phyloP scores from a whole-genome alignment of 2,113 vertebrate species.

The Austrofundulus limnaeus region DNA sequence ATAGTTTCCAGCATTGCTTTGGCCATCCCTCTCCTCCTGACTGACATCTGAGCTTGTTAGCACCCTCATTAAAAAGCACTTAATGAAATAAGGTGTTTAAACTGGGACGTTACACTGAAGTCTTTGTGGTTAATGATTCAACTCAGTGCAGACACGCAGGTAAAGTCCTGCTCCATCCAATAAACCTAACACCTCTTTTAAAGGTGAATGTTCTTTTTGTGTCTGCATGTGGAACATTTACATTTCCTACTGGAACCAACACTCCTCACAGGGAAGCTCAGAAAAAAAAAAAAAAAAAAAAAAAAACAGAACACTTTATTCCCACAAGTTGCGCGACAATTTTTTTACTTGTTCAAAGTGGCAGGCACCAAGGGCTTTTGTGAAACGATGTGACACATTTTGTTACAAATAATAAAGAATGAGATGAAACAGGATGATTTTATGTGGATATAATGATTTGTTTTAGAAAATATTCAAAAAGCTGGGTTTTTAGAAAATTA shows the following conservation, averaged over 20 bases:
- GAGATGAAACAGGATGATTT: neutral
- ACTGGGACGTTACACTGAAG: conserved; percentile 62
- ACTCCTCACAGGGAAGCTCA: conserved; percentile 23
- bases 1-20: conserved; percentile 49
- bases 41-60: conserved; percentile 69
- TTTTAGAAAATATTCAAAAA: too few species aligned
- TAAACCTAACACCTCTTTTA: conserved; percentile 67
- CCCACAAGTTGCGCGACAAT: conserved; percentile 36
- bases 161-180: conserved; percentile 68
- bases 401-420: conserved; percentile 10
- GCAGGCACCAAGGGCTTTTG: conserved; percentile 23
- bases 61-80: conserved; percentile 69
- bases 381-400: conserved; percentile 20
- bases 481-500: too few species aligned
- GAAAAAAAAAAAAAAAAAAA: too few species aligned
- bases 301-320: too few species aligned
- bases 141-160: conserved; percentile 46
- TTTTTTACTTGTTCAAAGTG: conserved; percentile 53
- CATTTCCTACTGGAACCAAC: conserved; percentile 57
- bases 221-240: conserved; percentile 56
- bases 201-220: conserved; percentile 55
- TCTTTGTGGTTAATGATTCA: conserved; percentile 72
- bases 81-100: conserved; percentile 77
- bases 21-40: conserved; percentile 57
- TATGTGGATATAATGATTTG: too few species aligned